Evolutionary conservation across 2,888 invertebrate species (phyloP), one percentile per base, ranked within the genome.

Genomic region (Lasioglossum malachurum): DNA sequence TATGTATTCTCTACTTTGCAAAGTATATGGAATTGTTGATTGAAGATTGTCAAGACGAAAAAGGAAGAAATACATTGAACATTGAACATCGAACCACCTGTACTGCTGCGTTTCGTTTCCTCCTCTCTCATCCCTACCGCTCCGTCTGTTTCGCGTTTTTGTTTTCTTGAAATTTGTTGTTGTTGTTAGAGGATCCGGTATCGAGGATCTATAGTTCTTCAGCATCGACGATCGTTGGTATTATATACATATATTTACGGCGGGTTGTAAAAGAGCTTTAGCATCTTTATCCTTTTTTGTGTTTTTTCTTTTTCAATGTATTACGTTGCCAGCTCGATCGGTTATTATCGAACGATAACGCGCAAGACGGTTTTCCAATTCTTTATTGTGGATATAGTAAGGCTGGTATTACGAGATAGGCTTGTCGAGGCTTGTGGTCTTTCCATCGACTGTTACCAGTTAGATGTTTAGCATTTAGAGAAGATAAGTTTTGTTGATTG

Each of bases 21-120:
- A 92, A 92, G 91, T 92, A 93, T 93, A 93, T 93, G 87, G 89
- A 93, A 93, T 92, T 93, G 93, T 93, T 93, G 92, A 93, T 90
- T 90, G 86, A 92, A 92, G 91, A 91, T 93, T 92, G 88, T 93
- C 91, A 89, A 71, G 74, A 74, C 49, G 19, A 31, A 73, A 73
- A 73, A 73, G 41, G 23, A 49, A 74, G 31, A 93, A 93, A 93
- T 94, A 94, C 92, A 94, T 93, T 90, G 87, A 89, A 87, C 89
- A 88, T 91, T 88, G 88, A 92, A 89, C 91, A 89, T 92, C 91
- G 91, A 88, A 91, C 92, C 84, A 88, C 83, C 82, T 83, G 73
- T 87, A 87, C 83, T 89, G 90, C 91, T 91, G 92, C 91, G 92
- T 92, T 92, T 91, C 92, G 89, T 88, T 92, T 84, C 90, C 90